Percentiles rank a stretch among this genome's conserved stretches.
phyloP scores from a whole-genome alignment of 1,140 invertebrate species.

The Conus ventricosus region DNA sequence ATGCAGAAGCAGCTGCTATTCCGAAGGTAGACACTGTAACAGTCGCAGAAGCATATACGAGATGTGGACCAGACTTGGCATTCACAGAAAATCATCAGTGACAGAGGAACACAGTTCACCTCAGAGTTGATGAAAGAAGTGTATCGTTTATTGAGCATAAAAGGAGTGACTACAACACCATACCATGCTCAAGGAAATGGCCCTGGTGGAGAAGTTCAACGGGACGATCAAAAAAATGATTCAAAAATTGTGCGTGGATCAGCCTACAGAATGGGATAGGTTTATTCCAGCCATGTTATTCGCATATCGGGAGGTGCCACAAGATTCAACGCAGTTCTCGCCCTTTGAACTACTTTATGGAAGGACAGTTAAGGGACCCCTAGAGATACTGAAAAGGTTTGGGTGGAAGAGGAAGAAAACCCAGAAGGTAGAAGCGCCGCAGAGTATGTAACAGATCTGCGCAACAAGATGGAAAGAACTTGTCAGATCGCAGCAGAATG shows the following conservation, averaged over 20 bases:
- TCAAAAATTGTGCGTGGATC: constrained; percentile 46
- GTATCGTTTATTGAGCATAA: constrained; percentile 46
- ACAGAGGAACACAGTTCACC: constrained; percentile 32
- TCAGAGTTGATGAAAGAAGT: not conserved
- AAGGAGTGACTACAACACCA: no score
- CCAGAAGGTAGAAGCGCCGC: no score
- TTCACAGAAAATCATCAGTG: constrained; percentile 1
- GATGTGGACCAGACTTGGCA: not conserved
- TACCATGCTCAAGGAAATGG: constrained; percentile 42
- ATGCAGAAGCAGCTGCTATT: not conserved
- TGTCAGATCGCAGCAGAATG: no score
- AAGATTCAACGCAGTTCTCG: constrained; percentile 29
- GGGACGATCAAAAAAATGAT: constrained; percentile 57
- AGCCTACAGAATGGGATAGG: constrained; percentile 64
- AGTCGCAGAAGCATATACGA: not conserved
- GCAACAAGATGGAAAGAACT: no score
- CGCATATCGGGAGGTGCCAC: constrained; percentile 38
- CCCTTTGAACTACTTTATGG: constrained; percentile 41
- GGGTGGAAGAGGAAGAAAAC: no score
- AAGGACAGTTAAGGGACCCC: no score
- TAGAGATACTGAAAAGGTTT: no score
- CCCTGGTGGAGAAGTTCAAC: constrained; percentile 33
- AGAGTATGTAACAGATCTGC: no score
- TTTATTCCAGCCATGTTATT: constrained; percentile 46
- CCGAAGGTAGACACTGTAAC: not conserved